Evolutionary conservation across 2,113 vertebrate species (phyloP), one percentile per base, ranked within the genome.

Genomic region (Oryctolagus cuniculus): DNA sequence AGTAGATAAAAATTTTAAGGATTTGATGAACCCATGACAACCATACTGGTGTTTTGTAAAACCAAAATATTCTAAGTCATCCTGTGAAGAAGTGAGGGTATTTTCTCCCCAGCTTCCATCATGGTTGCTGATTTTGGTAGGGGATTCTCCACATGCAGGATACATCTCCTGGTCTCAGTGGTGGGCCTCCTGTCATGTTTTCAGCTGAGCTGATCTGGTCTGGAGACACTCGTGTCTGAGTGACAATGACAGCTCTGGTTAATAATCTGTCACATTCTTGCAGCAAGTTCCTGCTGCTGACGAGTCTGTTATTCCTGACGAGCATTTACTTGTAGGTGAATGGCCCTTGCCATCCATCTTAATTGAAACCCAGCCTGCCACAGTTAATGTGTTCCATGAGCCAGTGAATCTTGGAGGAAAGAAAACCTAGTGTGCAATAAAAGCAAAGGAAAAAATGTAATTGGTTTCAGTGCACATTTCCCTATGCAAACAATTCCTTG

Each of bases 301-400:
- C 8, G 63, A 93, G 67, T 78, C 75, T 95, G 38, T 94, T 95
- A 72, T 85, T 78, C 73, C 36, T 51, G 79, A 91, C 93, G 86
- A 81, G 79, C 34, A 19, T 91, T 97, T 95, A 44, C 53, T 61
- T 74, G 27, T 94, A 94, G 96, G 91, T 84, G 95, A 93, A 86
- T 92, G 95, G 91, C 73, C 79, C 88, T 86, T 79, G 88, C 89
- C 82, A 92, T 96, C 88, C 95, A 86, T 84, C 53, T 90, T 96
- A 90, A 95, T 69, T 90, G 88, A 92, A 96, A 95, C 89, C 87
- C 70, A 89, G 13, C 22, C 94, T 96, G 93, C 79, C 77, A 96
- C 66, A 87, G 75, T 96, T 94, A 93, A 90, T 90, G 87, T 74
- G 75, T 96, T 87, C 92, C 63, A 87, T 80, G 88, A 95, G 72